Conservation (phyloP, 2,113 vertebrate genomes). For the Pygoscelis adeliae region DNA sequence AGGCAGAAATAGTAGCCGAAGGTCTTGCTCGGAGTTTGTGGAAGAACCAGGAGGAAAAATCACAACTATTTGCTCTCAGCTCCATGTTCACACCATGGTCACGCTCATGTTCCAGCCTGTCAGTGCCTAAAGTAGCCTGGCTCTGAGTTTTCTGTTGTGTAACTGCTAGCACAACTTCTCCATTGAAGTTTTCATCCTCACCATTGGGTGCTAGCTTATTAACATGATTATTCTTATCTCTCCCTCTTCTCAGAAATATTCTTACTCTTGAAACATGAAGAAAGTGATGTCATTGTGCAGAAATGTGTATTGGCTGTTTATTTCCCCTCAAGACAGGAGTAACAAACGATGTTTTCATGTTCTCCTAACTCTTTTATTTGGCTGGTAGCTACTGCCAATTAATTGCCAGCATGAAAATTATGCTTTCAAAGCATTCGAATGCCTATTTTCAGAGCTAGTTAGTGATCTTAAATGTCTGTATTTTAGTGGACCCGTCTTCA, state of each 20-base stretch:
- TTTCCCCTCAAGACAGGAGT: not conserved
- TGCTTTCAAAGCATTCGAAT: not conserved
- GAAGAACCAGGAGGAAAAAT: not conserved
- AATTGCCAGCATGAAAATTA: not conserved
- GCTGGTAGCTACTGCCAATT: not conserved
- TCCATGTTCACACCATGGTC: not conserved
- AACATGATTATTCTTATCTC: not conserved
- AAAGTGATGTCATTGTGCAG: not conserved
- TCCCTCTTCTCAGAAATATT: not conserved
- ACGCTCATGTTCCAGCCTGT: not conserved
- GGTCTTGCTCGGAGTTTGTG: not conserved
- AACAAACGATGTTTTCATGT: accelerated
- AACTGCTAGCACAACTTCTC: not conserved
- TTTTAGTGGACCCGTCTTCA: not conserved
- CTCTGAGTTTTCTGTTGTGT: not conserved
- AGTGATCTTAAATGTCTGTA: not conserved
- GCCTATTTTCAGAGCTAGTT: not conserved
- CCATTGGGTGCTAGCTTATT: not conserved
- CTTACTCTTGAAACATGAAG: not conserved
- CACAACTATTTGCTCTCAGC: not conserved
- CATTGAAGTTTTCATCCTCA: not conserved
- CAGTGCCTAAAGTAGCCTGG: not conserved
- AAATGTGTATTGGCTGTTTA: not conserved
- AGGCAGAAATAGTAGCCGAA: not conserved
- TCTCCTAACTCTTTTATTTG: not conserved